Evolutionary conservation across 2,888 invertebrate genomes (phyloP).

Genomic region (Polydrusus cervinus): DNA sequence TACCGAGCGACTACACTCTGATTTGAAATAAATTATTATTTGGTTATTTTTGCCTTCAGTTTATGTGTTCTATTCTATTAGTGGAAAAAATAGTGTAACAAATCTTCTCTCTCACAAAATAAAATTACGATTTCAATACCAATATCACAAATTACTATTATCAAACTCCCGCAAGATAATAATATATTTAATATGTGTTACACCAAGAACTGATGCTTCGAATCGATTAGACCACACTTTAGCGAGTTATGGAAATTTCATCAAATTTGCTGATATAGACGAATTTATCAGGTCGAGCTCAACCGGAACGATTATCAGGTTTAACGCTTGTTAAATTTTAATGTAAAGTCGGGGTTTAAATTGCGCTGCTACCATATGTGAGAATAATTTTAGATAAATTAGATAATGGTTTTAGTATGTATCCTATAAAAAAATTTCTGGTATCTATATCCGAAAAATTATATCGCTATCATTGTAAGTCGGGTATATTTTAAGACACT

Average conservation of each 20-base stretch:
- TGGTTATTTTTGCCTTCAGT: too few relatives aligned
- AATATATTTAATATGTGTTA: not conserved
- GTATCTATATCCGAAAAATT: too few relatives aligned
- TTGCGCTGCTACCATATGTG: not conserved
- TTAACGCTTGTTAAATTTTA: constrained; percentile 28
- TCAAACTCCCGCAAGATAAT: not conserved
- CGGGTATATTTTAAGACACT: too few relatives aligned
- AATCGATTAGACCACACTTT: constrained; percentile 24
- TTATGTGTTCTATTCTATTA: too few relatives aligned
- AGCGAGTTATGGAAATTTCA: constrained; percentile 23
- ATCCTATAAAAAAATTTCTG: too few relatives aligned
- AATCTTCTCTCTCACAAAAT: too few relatives aligned
- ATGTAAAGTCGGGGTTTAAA: constrained; percentile 8
- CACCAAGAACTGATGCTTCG: constrained; percentile 1
- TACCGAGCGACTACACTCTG: too few relatives aligned
- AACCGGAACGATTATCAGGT: constrained; percentile 22
- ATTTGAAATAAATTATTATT: too few relatives aligned
- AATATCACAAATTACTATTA: not conserved
- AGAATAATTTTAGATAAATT: not conserved
- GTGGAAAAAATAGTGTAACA: too few relatives aligned
- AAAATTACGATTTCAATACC: too few relatives aligned
- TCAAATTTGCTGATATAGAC: constrained; percentile 22
- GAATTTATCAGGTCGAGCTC: constrained; percentile 21
- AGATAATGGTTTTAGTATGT: not conserved
- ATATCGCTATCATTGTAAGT: too few relatives aligned